Conservation (phyloP, 2,797 vertebrate species). For the Enteromius unitaeniatus region DNA sequence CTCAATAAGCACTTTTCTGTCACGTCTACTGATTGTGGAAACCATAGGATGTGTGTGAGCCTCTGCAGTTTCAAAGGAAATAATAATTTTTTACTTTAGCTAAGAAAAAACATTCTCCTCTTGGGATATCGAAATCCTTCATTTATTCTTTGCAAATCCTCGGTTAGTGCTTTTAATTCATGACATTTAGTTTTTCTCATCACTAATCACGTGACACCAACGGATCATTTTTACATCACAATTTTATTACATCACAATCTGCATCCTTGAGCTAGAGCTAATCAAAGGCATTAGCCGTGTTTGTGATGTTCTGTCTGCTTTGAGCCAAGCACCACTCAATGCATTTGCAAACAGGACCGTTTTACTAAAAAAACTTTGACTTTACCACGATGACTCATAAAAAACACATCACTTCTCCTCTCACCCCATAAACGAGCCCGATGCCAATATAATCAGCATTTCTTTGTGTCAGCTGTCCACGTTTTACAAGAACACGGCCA, state of each 20-base stretch:
- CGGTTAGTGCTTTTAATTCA: too few species aligned
- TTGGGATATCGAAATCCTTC: too few species aligned
- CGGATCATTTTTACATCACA: too few species aligned
- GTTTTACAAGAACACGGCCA: slow-evolving; percentile 21
- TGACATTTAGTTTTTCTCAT: too few species aligned
- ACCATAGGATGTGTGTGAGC: too few species aligned
- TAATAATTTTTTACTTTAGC: too few species aligned
- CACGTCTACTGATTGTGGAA: too few species aligned
- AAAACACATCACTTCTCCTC: slow-evolving; percentile 30
- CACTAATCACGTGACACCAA: too few species aligned
- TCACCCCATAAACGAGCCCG: slow-evolving; percentile 24
- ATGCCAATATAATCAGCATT: slow-evolving; percentile 29
- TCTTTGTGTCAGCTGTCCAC: slow-evolving; percentile 10
- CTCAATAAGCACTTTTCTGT: too few species aligned
- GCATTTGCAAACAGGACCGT: not conserved
- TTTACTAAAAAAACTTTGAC: slow-evolving; percentile 39
- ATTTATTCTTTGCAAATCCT: too few species aligned
- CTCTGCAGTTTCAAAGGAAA: too few species aligned
- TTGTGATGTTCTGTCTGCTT: slow-evolving; percentile 23
- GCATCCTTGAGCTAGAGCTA: not conserved
- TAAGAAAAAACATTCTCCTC: too few species aligned
- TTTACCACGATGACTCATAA: slow-evolving; percentile 46
- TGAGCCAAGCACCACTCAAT: not conserved
- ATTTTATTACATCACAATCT: not conserved
- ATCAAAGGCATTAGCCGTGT: not conserved